Evolutionary conservation across 2,113 vertebrate genomes (phyloP).

Genomic region (Pandion haliaetus): DNA sequence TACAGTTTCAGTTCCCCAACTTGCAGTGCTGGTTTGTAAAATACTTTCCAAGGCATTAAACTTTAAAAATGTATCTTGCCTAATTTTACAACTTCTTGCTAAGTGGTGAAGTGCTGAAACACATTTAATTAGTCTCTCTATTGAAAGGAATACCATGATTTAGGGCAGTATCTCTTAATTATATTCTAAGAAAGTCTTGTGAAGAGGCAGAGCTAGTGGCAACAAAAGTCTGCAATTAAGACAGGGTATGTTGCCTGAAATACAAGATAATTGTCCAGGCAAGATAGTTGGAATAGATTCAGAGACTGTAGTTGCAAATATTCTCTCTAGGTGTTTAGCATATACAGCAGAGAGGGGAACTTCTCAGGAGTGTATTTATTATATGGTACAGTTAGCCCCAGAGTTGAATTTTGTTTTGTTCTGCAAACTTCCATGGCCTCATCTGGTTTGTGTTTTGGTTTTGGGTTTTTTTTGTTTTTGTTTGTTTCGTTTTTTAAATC

Average conservation of each 20-base stretch:
- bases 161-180: constrained; percentile 27
- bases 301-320: neutral
- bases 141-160: neutral
- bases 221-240: constrained; percentile 45
- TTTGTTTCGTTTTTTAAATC: neutral
- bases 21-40: neutral
- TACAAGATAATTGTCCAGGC: constrained; percentile 26
- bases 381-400: neutral
- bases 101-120: neutral
- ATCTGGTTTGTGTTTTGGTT: neutral
- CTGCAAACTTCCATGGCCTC: neutral
- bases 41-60: neutral
- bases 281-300: neutral
- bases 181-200: neutral
- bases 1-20: neutral
- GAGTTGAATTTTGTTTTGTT: constrained; percentile 33
- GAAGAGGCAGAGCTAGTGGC: constrained; percentile 31
- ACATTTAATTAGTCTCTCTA: neutral
- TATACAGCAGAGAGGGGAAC: neutral
- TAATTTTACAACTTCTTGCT: neutral
- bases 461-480: neutral
- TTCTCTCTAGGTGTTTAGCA: neutral
- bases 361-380: neutral
- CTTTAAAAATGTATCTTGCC: neutral
- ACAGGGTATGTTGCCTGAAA: constrained; percentile 14